A percentile compares a stretch with the other conserved stretches of the same genome.
phyloP scores from a whole-genome alignment of 1,140 invertebrate genomes.

The Leptopilina clavipes region DNA sequence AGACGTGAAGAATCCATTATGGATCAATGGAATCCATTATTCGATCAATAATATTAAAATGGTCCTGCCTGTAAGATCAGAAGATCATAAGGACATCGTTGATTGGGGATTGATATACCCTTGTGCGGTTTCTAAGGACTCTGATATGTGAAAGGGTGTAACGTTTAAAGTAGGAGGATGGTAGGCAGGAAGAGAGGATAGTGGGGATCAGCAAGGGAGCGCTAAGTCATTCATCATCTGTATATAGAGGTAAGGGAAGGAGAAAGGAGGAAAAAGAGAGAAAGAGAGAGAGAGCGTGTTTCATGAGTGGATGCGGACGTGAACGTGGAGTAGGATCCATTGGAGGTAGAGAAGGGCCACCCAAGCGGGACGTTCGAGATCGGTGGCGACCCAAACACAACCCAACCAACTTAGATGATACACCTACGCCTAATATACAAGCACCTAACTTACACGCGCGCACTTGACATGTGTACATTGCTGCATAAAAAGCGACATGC shows the following conservation, averaged over 20 bases:
- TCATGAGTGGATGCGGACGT: conserved; percentile 39
- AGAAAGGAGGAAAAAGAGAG: too few relatives aligned
- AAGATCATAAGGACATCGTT: neutral
- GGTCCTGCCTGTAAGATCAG: too few relatives aligned
- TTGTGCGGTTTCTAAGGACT: neutral
- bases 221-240: conserved; percentile 47
- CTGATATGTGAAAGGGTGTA: neutral
- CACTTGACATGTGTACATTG: conserved; percentile 8
- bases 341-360: conserved; percentile 47
- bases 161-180: neutral
- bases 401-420: too few relatives aligned
- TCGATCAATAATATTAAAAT: too few relatives aligned
- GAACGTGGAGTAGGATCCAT: conserved; percentile 37
- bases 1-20: too few relatives aligned
- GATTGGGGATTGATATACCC: conserved; percentile 23
- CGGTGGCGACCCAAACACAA: conserved; percentile 45
- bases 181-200: neutral
- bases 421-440: too few relatives aligned
- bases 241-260: neutral
- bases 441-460: neutral
- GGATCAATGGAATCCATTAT: too few relatives aligned
- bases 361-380: conserved; percentile 48
- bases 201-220: conserved; percentile 30
- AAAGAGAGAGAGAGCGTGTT: conserved; percentile 39
- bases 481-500: conserved; percentile 29